These are phyloP conservation scores for Drosophila takahashii DNA, from an alignment of 1,140 invertebrate species.

Conservation along the genomic window DNA sequence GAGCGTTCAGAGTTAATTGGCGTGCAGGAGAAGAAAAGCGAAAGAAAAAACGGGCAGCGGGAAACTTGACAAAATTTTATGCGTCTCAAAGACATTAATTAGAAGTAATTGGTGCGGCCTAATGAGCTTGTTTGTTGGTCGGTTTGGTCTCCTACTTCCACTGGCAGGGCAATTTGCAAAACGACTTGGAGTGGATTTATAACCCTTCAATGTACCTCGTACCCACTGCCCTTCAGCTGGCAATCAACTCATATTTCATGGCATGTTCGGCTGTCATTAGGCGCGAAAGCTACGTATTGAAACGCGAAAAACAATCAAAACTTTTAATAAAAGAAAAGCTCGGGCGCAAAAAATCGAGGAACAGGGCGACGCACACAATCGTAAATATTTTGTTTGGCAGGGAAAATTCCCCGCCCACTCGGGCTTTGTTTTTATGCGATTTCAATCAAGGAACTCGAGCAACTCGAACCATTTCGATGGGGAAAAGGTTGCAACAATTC, in stretches of 20 bases:
- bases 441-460: constrained; percentile 65
- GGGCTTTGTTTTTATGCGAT: constrained; percentile 73
- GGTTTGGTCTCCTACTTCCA: not conserved
- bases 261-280: constrained; percentile 75
- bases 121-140: constrained; percentile 65
- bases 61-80: constrained; percentile 78
- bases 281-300: constrained; percentile 54
- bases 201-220: constrained; percentile 39
- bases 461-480: constrained; percentile 26
- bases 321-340: constrained; percentile 58
- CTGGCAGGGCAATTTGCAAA: not conserved
- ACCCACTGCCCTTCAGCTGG: constrained; percentile 2
- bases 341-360: constrained; percentile 39
- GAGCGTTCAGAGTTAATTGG: constrained; percentile 80
- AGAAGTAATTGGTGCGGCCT: constrained; percentile 70
- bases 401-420: not conserved
- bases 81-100: constrained; percentile 71
- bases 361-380: constrained; percentile 31
- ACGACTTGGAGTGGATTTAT: constrained; percentile 49
- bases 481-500: constrained; percentile 66
- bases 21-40: constrained; percentile 57
- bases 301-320: constrained; percentile 77
- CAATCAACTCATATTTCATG: constrained; percentile 82
- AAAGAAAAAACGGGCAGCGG: constrained; percentile 3
- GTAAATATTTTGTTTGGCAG: constrained; percentile 42